Conservation (phyloP, 2,113 vertebrate species). For the Tachycineta bicolor region DNA sequence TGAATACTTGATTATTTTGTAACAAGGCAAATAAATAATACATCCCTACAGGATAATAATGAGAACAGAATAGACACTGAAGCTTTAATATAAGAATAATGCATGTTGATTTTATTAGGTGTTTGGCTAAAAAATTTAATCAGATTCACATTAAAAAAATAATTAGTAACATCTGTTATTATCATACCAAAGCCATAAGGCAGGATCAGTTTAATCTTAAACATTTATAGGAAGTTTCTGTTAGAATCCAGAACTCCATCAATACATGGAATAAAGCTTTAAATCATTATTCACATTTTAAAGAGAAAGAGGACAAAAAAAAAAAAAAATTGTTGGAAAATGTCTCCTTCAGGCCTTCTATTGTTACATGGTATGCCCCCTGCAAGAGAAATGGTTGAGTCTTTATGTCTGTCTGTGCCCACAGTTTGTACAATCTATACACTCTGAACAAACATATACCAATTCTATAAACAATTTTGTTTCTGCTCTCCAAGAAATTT, state of each 20-base stretch:
- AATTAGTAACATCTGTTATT: not conserved
- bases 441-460: not conserved
- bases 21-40: not conserved
- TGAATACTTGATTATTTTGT: not conserved
- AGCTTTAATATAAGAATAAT: not conserved
- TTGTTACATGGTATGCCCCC: not conserved
- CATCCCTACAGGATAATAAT: not conserved
- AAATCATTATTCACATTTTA: not conserved
- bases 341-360: not conserved
- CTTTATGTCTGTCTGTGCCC: not conserved
- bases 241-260: not conserved
- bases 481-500: not conserved
- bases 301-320: not conserved
- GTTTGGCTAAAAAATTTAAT: not conserved
- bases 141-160: not conserved
- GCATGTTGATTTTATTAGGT: not conserved
- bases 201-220: not conserved
- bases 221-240: not conserved
- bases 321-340: not conserved
- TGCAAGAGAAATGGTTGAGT: not conserved
- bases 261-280: not conserved
- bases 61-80: not conserved
- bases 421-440: not conserved
- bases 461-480: not conserved
- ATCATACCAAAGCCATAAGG: not conserved